Conservation (phyloP, 2,113 vertebrate species). For the Seriola dumerili region DNA sequence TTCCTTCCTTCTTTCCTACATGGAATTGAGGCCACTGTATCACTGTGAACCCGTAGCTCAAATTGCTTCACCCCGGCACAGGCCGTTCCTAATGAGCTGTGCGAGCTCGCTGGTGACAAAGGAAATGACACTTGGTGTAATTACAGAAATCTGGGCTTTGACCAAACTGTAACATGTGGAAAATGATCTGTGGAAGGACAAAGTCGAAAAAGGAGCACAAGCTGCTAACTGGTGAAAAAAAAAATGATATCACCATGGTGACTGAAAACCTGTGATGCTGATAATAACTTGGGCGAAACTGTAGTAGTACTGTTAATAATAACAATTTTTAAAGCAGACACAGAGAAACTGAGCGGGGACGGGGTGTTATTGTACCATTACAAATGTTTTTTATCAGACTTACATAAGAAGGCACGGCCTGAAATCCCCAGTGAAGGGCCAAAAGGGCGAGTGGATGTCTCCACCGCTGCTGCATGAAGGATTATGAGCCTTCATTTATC, state of each 20-base stretch:
- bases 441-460: conserved; percentile 36
- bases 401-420: conserved; percentile 54
- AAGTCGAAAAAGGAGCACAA: conserved; percentile 5
- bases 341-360: not conserved
- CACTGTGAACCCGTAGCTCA: conserved; percentile 12
- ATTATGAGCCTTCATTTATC: conserved; percentile 60
- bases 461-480: conserved; percentile 29
- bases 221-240: not conserved
- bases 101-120: conserved; percentile 41
- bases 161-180: conserved; percentile 45
- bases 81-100: conserved; percentile 55
- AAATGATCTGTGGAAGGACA: conserved; percentile 14
- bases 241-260: not conserved
- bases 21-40: conserved; percentile 33
- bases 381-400: conserved; percentile 31
- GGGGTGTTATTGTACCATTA: conserved; percentile 1
- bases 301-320: not conserved
- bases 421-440: conserved; percentile 35
- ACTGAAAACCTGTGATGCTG: not conserved
- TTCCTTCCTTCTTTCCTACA: not conserved
- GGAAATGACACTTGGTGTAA: conserved; percentile 50
- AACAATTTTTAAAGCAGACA: not conserved
- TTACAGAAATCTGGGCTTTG: conserved; percentile 50
- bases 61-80: conserved; percentile 53
- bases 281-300: not conserved